Base-by-base conservation (phyloP, 2,797 vertebrate species). In the Anguilla obscura region DNA sequence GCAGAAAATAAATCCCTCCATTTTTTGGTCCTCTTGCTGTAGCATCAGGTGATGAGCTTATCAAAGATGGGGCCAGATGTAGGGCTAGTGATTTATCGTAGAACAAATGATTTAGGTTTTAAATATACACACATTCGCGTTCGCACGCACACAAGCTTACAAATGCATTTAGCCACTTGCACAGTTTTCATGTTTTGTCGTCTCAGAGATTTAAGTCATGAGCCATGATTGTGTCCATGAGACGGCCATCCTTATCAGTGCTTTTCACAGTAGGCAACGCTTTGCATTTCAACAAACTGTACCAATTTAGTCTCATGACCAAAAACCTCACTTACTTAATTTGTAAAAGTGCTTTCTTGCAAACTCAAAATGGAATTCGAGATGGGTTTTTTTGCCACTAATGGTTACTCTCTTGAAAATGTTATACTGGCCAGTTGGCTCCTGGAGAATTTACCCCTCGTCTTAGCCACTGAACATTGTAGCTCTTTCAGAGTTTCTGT, bases 161-260 rank as follows among this genome's bases (percentile, higher is more conserved):
- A 86, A 54, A 79, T 3, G 69, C 21, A 88, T 71, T 93, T 91
- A 91, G 88, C 88, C 48, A 85, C 91, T 89, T 91, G 92, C 92
- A 36, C 91, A 90, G 91, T 90, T 69, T 69, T 69, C 63, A 9
- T 27, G 27, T n/a, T 69, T 27, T 27, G n/a, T 27, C 27, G 24
- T 69, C 63, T 69, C 6, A 21, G 60, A 63, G 60, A 24, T 63
- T 63, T 8, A 27, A 69, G 9, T 69, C 63, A 69, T 69, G 24
- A 69, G 63, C 63, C 24, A 27, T 69, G n/a, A 69, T n/a, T 27
- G 63, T 69, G 63, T n/a, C 63, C 63, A 2, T 69, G 63, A 27
- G 63, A 1, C 24, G 7, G 27, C 24, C n/a, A 9, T 27, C 24
- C 63, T n/a, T 27, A 69, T 27, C 5, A 69, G n/a, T 6, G n/a